phyloP scores from a whole-genome alignment of 2,888 invertebrate genomes.

The Lamellibrachia columna region DNA sequence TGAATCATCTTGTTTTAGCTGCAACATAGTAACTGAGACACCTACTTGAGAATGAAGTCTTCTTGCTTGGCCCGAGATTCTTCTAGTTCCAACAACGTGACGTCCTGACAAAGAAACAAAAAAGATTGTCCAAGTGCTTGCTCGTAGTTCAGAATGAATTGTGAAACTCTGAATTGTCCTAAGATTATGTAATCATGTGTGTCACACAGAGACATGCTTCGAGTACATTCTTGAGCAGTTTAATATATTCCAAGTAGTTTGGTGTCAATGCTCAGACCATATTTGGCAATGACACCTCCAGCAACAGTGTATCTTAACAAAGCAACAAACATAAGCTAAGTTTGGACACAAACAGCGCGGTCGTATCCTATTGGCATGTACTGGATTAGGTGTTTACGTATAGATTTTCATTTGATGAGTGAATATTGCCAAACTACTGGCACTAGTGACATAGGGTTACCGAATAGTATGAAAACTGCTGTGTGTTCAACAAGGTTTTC shows the following conservation, averaged over 20 bases:
- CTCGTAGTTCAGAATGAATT: neutral
- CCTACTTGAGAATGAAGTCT: constrained; percentile 61
- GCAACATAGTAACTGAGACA: constrained; percentile 22
- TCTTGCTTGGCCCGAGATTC: constrained; percentile 64
- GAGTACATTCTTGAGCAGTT: neutral
- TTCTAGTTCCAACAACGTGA: constrained; percentile 78
- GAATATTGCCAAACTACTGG: no score
- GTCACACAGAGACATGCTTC: neutral
- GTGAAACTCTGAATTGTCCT: neutral
- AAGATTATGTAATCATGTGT: neutral
- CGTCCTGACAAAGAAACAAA: constrained; percentile 71
- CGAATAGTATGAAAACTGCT: no score
- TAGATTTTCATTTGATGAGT: no score
- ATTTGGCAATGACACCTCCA: neutral
- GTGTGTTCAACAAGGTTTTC: no score
- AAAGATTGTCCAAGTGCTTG: neutral
- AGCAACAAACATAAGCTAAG: neutral
- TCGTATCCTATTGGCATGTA: no score
- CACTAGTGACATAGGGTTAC: no score
- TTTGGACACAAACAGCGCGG: no score
- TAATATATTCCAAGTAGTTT: neutral
- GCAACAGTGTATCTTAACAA: neutral
- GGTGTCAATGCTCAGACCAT: neutral
- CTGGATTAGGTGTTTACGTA: no score
- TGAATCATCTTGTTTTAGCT: neutral